Base-by-base conservation (phyloP, 92 coral and sea anemone genomes). In the Meandrina meandrites region DNA sequence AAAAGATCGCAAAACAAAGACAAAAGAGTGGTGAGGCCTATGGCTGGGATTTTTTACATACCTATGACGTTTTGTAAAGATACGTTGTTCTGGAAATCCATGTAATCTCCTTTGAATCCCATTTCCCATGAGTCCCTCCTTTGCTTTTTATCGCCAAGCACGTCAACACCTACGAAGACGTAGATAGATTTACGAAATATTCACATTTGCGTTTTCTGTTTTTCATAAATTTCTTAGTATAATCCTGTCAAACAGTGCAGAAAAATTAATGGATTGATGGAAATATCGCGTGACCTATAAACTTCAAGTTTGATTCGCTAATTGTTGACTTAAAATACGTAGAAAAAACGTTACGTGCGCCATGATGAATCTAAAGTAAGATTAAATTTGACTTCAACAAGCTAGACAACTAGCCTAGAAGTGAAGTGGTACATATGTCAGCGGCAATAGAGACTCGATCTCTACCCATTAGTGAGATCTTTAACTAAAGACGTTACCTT, bases 91-190 rank as follows among this genome's bases (percentile, higher is more conserved):
- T 76, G 87, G 54, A 75, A 90, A 2, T 85, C 90, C 78, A 90
- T 70, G 28, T 90, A 90, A 57, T 90, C 93, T 58, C 93, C 93
- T 54, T 82, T 90, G 72, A 75, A 86, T 11, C 86, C 88, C 93
- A 86, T 82, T 37, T 82, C 51, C 88, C 88, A 85, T 5, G 88
- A 85, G 14, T 76, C 82, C 18, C 67, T 60, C 18, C 76, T 47
- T 32, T 48, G 42, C 81, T 85, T 85, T 64, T 31, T 76, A 77
- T 77, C 88, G 3, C 82, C 88, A 47, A 85, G 82, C 24, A 85
- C 76, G 60, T 85, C 88, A 6, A 85, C 58, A 22, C 82, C 88
- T 85, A 68, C 34, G 12, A 48, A 27, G 62, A 18, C 1, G 71
- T 66, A 64, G 5, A 64, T 27, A 11, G 12, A 66, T 13, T 66